Evolutionary conservation across 2,888 invertebrate genomes (phyloP).

Genomic region (Ophonus ardosiacus): DNA sequence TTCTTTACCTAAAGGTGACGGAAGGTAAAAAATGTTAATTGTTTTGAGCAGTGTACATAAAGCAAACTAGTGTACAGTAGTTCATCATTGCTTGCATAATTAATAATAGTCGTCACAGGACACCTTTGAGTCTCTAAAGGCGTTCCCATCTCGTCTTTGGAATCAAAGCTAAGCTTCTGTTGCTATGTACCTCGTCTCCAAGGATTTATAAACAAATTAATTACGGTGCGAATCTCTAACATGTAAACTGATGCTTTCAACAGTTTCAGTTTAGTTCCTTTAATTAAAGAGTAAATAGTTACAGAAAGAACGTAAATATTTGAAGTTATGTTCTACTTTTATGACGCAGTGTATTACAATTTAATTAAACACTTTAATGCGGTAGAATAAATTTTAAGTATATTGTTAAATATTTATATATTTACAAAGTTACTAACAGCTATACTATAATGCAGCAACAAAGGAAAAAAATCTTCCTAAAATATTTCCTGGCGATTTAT

Average conservation of each 20-base stretch:
- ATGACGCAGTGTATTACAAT: too few species aligned
- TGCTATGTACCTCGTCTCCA: not conserved
- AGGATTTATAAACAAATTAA: constrained; percentile 43
- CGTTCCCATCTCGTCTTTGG: not conserved
- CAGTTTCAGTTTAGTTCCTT: not conserved
- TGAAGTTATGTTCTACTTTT: too few species aligned
- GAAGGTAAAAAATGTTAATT: too few species aligned
- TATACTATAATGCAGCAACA: constrained; percentile 29
- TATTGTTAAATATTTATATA: too few species aligned
- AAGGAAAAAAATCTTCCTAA: not conserved
- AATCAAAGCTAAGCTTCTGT: not conserved
- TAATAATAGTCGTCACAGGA: constrained; percentile 15
- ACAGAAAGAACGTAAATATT: not conserved
- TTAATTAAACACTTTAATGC: too few species aligned
- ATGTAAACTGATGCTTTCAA: constrained; percentile 19
- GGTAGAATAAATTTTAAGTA: too few species aligned
- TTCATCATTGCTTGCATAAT: not conserved
- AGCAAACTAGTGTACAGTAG: not conserved
- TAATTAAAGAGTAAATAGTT: constrained; percentile 11
- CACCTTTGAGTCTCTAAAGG: constrained; percentile 23
- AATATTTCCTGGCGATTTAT: constrained; percentile 31
- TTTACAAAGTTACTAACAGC: not conserved
- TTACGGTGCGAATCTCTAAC: constrained; percentile 4
- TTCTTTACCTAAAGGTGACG: too few species aligned
- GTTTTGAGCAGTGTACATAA: too few species aligned